Percentiles rank a stretch among this genome's conserved stretches.
These are phyloP conservation scores for Nezara viridula DNA, from an alignment of 2,888 invertebrate genomes.

Conservation along the genomic window DNA sequence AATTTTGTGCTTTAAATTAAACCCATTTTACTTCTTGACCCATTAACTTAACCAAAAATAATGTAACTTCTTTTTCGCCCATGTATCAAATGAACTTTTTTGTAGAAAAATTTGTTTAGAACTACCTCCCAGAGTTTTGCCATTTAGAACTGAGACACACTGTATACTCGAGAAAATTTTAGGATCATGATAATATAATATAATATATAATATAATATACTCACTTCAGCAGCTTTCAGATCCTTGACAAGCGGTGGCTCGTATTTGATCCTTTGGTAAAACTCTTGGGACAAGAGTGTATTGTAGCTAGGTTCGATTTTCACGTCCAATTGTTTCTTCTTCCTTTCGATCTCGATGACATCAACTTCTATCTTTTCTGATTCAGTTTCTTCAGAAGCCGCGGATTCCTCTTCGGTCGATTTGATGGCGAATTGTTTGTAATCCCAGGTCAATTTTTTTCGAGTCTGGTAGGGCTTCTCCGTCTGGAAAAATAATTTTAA, in stretches of 20 bases:
- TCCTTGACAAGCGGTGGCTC: conserved; percentile 75
- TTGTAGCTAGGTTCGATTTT: not conserved
- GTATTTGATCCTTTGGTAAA: conserved; percentile 71
- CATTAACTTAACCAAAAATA: no score
- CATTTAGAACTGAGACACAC: no score
- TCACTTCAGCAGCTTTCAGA: conserved; percentile 75
- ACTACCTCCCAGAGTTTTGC: no score
- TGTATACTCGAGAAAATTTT: no score
- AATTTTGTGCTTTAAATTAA: no score
- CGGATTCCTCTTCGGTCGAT: not conserved
- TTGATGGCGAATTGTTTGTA: conserved; percentile 29
- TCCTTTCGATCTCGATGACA: not conserved
- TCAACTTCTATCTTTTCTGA: not conserved
- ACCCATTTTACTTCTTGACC: no score
- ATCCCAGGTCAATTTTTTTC: conserved; percentile 2
- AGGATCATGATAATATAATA: no score
- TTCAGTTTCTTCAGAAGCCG: not conserved
- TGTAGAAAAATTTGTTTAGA: no score
- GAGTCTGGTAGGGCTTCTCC: not conserved
- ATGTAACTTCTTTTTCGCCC: no score
- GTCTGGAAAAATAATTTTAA: not conserved
- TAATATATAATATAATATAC: no score
- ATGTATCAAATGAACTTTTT: no score
- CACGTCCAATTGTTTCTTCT: not conserved
- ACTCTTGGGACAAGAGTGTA: not conserved